Evolutionary conservation across 2,113 vertebrate species (phyloP).

Genomic region (Stegostoma tigrinum): DNA sequence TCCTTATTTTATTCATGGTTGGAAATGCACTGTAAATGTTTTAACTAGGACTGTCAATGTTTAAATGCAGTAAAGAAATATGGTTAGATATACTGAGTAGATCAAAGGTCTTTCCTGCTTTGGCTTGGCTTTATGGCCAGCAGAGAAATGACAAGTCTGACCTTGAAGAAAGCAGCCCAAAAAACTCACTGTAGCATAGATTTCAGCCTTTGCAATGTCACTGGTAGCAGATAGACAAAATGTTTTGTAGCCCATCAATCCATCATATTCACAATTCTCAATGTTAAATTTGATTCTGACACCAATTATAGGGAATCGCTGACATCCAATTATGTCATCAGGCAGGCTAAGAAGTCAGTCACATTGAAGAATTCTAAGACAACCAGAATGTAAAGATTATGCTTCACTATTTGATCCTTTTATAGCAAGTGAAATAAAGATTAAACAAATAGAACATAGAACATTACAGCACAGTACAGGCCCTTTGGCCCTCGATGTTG

Average conservation of each 20-base stretch:
- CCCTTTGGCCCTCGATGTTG: too few relatives aligned
- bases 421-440: background rate
- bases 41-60: background rate
- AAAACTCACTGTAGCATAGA: background rate
- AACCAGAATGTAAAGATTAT: background rate
- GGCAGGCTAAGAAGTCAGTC: background rate
- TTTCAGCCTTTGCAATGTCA: background rate
- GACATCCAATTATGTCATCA: background rate
- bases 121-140: background rate
- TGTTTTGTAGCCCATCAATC: background rate
- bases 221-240: background rate
- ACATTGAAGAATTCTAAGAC: background rate
- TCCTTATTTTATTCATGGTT: background rate
- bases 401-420: background rate
- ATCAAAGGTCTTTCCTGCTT: background rate
- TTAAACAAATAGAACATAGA: too few relatives aligned
- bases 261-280: background rate
- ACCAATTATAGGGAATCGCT: background rate
- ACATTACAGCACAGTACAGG: too few relatives aligned
- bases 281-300: background rate
- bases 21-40: background rate
- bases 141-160: too few relatives aligned
- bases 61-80: background rate
- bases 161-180: background rate
- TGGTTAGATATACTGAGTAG: background rate